Evolutionary conservation across 2,797 vertebrate species (phyloP).

Genomic region (Alosa sapidissima): DNA sequence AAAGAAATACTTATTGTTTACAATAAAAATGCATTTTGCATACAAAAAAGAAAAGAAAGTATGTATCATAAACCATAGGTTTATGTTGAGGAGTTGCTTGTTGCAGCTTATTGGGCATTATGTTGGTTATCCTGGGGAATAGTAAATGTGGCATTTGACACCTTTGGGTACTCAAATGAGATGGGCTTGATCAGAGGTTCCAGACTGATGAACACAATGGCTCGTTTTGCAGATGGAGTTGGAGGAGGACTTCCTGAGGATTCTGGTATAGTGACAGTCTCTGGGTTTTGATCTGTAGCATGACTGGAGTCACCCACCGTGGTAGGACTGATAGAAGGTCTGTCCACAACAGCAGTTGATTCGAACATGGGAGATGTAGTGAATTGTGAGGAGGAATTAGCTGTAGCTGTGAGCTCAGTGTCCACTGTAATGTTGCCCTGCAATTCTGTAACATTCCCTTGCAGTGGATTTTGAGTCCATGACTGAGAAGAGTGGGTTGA

Average conservation of each 20-base stretch:
- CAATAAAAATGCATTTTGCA: no score
- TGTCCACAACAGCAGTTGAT: neutral
- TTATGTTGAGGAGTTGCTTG: no score
- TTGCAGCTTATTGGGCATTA: neutral
- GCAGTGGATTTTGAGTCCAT: neutral
- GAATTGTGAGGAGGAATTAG: neutral
- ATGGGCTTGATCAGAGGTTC: neutral
- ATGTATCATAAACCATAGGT: no score
- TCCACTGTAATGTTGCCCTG: neutral
- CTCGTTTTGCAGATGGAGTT: neutral
- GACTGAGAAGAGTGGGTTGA: neutral
- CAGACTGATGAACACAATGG: neutral
- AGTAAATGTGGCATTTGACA: neutral
- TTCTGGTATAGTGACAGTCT: neutral
- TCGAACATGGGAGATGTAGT: neutral
- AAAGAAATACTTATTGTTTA: no score
- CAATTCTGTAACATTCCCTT: neutral
- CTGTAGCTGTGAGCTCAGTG: neutral
- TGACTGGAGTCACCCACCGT: neutral
- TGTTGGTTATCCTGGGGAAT: neutral
- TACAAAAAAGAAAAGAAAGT: no score
- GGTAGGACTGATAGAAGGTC: neutral
- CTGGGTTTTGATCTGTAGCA: neutral
- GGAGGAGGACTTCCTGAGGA: neutral
- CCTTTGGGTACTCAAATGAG: neutral